Evolutionary conservation across 1,140 invertebrate genomes (phyloP).

Genomic region (Homalodisca vitripennis): DNA sequence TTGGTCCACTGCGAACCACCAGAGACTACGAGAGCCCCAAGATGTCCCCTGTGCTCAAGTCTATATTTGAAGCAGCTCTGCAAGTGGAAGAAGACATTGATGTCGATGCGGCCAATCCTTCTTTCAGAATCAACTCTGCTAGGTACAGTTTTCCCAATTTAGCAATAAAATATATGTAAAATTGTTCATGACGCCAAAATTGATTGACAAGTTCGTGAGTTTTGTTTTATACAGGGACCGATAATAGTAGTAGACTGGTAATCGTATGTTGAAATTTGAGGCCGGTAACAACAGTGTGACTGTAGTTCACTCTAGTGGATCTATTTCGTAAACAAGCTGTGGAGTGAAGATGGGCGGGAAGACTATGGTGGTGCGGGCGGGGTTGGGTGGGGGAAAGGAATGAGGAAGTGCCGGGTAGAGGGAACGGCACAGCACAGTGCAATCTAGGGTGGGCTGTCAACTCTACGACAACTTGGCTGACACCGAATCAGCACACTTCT

Average conservation of each 20-base stretch:
- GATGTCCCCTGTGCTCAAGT: constrained; percentile 67
- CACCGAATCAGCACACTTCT: too few species aligned
- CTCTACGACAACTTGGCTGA: too few species aligned
- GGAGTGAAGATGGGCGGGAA: too few species aligned
- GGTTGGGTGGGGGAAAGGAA: too few species aligned
- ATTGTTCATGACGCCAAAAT: neutral
- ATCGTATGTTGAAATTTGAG: neutral
- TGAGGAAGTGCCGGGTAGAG: too few species aligned
- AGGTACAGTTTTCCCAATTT: constrained; percentile 46
- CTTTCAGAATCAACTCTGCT: constrained; percentile 41
- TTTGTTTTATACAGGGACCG: neutral
- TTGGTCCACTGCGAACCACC: constrained; percentile 75
- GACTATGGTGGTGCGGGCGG: too few species aligned
- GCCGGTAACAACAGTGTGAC: neutral
- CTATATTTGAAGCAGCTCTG: constrained; percentile 70
- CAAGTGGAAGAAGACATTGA: constrained; percentile 69
- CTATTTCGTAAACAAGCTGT: too few species aligned
- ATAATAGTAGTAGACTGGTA: neutral
- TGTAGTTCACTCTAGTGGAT: too few species aligned
- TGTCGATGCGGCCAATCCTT: constrained; percentile 56
- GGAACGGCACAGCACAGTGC: too few species aligned
- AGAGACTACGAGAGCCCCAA: constrained; percentile 71
- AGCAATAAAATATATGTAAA: constrained; percentile 45
- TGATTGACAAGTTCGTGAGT: neutral
- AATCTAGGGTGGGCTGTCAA: too few species aligned